Evolutionary conservation across 23 tunicate genomes (phyloP).

Genomic region (Ascidia mentula): DNA sequence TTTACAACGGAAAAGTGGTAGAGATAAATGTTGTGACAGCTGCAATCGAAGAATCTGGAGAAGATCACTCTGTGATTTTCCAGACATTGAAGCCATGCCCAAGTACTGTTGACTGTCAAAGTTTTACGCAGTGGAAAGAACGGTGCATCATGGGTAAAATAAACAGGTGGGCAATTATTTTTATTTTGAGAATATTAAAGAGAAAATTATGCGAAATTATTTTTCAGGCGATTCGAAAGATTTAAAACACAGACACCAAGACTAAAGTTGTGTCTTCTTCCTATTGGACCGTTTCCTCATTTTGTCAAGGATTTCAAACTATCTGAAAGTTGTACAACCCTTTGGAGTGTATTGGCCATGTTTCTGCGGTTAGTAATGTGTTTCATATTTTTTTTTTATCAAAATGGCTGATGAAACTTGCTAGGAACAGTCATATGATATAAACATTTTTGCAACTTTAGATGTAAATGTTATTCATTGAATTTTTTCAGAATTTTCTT

Average conservation of each 20-base stretch:
- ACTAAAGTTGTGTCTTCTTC: slow-evolving; percentile 52
- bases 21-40: too few relatives aligned
- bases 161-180: slow-evolving; percentile 37
- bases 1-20: too few relatives aligned
- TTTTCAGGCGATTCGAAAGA: slow-evolving; percentile 35
- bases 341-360: slow-evolving; percentile 24
- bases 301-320: slow-evolving; percentile 25
- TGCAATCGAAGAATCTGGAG: too few relatives aligned
- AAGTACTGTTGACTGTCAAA: slow-evolving; percentile 35
- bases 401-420: too few relatives aligned
- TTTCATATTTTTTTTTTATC: too few relatives aligned
- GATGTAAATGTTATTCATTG: too few relatives aligned
- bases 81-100: slow-evolving; percentile 45
- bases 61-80: too few relatives aligned
- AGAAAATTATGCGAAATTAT: background rate
- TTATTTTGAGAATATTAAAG: background rate
- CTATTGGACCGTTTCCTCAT: slow-evolving; percentile 85
- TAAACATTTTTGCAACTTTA: too few relatives aligned
- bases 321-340: background rate
- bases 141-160: slow-evolving; percentile 17
- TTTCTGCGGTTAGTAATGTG: slow-evolving; percentile 37
- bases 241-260: slow-evolving; percentile 4
- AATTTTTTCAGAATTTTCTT: slow-evolving; percentile 50
- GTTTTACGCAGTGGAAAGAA: slow-evolving; percentile 48
- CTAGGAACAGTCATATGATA: too few relatives aligned